Evolutionary conservation across 2,113 vertebrate species (phyloP).

Genomic region (Microcebus griseorufus): DNA sequence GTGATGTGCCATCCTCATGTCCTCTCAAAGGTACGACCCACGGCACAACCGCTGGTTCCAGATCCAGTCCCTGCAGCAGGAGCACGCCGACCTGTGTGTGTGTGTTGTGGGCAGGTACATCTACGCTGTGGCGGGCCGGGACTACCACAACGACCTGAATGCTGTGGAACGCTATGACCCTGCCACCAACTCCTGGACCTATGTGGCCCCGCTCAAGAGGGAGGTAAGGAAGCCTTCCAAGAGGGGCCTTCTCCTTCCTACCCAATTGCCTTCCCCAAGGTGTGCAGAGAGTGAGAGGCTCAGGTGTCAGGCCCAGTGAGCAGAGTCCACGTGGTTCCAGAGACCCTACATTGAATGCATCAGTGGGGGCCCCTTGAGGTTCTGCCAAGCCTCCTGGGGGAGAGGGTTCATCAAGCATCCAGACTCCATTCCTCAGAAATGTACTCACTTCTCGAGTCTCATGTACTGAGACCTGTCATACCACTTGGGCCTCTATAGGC

Average conservation of each 20-base stretch:
- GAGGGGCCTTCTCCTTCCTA: background rate
- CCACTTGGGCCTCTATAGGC: background rate
- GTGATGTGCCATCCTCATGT: conserved; percentile 51
- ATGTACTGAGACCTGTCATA: background rate
- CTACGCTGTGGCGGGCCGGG: conserved; percentile 95
- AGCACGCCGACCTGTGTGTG: conserved; percentile 95
- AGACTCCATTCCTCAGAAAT: background rate
- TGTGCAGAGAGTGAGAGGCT: background rate
- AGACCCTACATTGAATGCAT: background rate
- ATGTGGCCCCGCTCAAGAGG: conserved; percentile 91
- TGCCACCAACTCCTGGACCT: conserved; percentile 94
- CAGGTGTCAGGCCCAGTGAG: background rate
- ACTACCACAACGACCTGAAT: conserved; percentile 94
- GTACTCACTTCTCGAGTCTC: background rate
- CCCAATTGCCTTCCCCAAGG: background rate
- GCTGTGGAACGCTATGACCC: conserved; percentile 96
- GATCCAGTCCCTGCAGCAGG: conserved; percentile 93
- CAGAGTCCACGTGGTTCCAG: background rate
- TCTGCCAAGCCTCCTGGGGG: background rate
- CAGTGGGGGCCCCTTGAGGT: background rate
- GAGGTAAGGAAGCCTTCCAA: conserved; percentile 87
- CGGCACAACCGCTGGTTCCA: conserved; percentile 96
- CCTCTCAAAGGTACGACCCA: conserved; percentile 92
- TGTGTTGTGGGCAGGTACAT: conserved; percentile 92
- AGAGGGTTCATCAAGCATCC: background rate